These are phyloP conservation scores for Scaptodrosophila lebanonensis DNA, from an alignment of 1,140 invertebrate genomes.

Conservation along the genomic window DNA sequence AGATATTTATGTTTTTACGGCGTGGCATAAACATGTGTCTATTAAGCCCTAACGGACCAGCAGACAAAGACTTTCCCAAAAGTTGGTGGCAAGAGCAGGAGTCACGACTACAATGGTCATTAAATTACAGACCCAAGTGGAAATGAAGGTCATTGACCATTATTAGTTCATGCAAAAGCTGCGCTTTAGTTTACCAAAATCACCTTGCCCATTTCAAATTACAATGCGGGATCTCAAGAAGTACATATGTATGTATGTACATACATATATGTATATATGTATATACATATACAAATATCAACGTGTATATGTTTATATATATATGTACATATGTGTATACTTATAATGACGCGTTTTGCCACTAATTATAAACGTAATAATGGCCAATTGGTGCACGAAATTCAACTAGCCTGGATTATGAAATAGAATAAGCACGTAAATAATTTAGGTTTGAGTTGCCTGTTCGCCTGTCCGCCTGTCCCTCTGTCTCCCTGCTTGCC, in stretches of 20 bases:
- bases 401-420: conserved; percentile 48
- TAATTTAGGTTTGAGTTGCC: conserved; percentile 17
- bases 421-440: conserved; percentile 73
- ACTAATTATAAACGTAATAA: conserved; percentile 41
- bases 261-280: too few relatives aligned
- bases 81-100: too few relatives aligned
- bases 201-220: too few relatives aligned
- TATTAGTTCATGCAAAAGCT: neutral
- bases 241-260: neutral
- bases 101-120: neutral
- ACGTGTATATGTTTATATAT: conserved; percentile 7
- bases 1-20: too few relatives aligned
- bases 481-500: neutral
- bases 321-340: conserved; percentile 7
- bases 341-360: conserved; percentile 21
- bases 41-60: too few relatives aligned
- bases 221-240: too few relatives aligned
- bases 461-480: neutral
- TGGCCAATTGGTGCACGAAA: conserved; percentile 59
- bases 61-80: neutral
- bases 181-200: too few relatives aligned
- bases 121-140: neutral
- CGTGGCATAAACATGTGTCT: too few relatives aligned
- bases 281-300: conserved; percentile 8
- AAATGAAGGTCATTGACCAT: conserved; percentile 31